Evolutionary conservation across 1,140 invertebrate species (phyloP).

Genomic region (Acromyrmex charruanus): DNA sequence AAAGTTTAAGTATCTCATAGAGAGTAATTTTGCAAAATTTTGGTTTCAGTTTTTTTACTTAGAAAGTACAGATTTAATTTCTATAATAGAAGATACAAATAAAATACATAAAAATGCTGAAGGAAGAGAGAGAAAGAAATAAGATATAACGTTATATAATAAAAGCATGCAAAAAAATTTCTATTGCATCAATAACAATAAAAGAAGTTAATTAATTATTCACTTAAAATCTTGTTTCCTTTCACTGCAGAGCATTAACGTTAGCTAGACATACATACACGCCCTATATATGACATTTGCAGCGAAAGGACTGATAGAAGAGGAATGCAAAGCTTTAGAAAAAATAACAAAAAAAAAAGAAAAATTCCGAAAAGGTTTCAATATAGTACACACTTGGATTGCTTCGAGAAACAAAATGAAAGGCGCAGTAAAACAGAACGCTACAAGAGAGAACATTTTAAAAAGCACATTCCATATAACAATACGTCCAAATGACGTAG

Average conservation of each 20-base stretch:
- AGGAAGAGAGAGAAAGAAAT: background rate
- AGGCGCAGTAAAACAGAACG: background rate
- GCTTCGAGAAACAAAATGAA: background rate
- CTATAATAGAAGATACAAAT: too few relatives aligned
- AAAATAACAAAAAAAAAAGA: background rate
- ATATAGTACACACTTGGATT: background rate
- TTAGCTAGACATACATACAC: background rate
- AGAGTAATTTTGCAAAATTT: background rate
- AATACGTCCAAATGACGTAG: too few relatives aligned
- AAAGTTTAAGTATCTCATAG: background rate
- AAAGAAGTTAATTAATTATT: background rate
- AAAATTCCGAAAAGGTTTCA: background rate
- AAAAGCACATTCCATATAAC: background rate
- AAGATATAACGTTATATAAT: background rate
- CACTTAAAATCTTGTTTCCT: constrained; percentile 5
- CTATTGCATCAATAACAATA: background rate
- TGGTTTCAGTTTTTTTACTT: background rate
- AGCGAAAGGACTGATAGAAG: background rate
- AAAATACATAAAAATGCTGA: background rate
- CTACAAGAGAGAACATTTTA: background rate
- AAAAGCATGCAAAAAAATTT: background rate
- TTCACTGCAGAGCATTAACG: background rate
- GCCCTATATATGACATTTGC: background rate
- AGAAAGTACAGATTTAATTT: background rate
- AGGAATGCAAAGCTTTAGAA: background rate